Evolutionary conservation across 53 echinoderm and acorn worm species (phyloP), one percentile per base, ranked within the genome.

Genomic region (Holothuria leucospilota): DNA sequence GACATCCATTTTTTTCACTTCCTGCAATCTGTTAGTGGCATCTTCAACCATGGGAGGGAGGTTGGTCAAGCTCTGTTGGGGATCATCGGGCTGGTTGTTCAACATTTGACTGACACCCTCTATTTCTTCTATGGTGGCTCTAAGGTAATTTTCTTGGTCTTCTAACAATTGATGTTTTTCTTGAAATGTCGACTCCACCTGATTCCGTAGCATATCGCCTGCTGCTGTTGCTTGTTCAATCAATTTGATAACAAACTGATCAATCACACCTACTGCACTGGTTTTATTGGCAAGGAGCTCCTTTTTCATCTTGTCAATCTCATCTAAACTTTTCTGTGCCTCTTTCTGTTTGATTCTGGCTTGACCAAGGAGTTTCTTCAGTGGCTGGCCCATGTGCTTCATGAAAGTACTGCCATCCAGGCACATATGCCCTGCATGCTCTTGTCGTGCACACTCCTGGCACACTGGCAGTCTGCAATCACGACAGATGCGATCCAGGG

Each of bases 81-180:
- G 41, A 29, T 83, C 15, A 49, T 46, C 67, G n/a, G 65, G 68
- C 26, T 83, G 84, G 13, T 38, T 66, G 39, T 39, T 20, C 84
- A 65, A 13, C 26, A 53, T 20, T 27, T 83, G 67, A 26, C 29
- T 60, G 29, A 62, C 40, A 16, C 84, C 52, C 40, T 65, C 42
- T 15, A 83, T 83, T 18, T 83, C 84, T 39, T 83, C 39, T 10
- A 61, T 61, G 6, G 34, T 59, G 20, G 59, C 62, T 3, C 14
- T 38, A 10, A 60, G 56, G 14, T 13, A 20, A 11, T 13, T 61
- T 66, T 83, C 68, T 68, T 92, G 85, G 14, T 67, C 87, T 40
- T 89, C 91, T 82, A 86, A 65, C 30, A 67, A 34, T 59, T 79
- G 53, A 10, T 89, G 82, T 62, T 91, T 89, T 82, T 93, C 93